phyloP scores from a whole-genome alignment of 2,888 invertebrate species.

The Drosophila kanekoi region DNA sequence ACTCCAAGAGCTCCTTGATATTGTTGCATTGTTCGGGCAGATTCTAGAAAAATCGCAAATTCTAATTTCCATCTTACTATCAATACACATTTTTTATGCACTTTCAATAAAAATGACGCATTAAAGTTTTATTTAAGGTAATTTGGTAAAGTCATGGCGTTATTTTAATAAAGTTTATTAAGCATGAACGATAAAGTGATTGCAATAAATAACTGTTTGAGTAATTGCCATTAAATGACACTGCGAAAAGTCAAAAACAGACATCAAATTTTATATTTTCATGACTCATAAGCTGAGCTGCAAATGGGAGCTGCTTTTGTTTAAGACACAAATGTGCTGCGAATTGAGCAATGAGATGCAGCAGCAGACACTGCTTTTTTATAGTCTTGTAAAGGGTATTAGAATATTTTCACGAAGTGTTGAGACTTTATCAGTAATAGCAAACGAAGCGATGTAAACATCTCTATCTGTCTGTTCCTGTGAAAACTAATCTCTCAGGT shows the following conservation, averaged over 20 bases:
- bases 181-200: constrained; percentile 22
- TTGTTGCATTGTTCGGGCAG: not conserved
- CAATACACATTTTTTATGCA: too few relatives aligned
- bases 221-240: constrained; percentile 35
- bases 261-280: constrained; percentile 17
- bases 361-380: too few relatives aligned
- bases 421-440: too few relatives aligned
- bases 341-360: not conserved
- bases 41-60: too few relatives aligned
- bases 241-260: constrained; percentile 19
- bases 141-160: constrained; percentile 18
- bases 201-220: constrained; percentile 28
- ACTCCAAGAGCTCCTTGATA: not conserved
- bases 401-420: too few relatives aligned
- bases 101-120: too few relatives aligned
- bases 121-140: constrained; percentile 3
- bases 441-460: too few relatives aligned
- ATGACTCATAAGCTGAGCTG: constrained; percentile 3
- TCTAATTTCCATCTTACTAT: too few relatives aligned
- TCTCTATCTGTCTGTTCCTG: too few relatives aligned
- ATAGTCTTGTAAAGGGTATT: too few relatives aligned
- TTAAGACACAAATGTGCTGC: constrained; percentile 7
- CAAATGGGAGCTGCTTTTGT: not conserved
- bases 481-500: too few relatives aligned
- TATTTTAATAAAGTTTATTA: constrained; percentile 28